Percentiles rank a stretch among this genome's conserved stretches.
phyloP scores from a whole-genome alignment of 2,888 invertebrate genomes.

The Amblyteles armatorius region DNA sequence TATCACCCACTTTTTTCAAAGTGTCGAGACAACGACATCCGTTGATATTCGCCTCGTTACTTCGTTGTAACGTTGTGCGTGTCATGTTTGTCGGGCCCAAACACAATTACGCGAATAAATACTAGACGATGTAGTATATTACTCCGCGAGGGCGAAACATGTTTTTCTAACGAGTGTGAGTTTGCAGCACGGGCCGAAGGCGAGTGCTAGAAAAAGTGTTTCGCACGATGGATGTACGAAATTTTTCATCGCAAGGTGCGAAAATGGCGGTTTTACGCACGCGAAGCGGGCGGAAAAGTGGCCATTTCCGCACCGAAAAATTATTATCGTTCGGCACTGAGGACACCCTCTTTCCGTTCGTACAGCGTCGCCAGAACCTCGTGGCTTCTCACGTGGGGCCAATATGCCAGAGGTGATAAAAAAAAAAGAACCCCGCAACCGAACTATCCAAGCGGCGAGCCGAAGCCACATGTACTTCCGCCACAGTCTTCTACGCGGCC shows the following conservation, averaged over 20 bases:
- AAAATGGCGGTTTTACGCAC: too few relatives aligned
- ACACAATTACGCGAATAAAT: constrained; percentile 28
- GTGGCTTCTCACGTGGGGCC: constrained; percentile 35
- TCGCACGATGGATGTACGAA: too few relatives aligned
- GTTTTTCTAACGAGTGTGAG: too few relatives aligned
- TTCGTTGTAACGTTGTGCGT: neutral
- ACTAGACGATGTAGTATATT: neutral
- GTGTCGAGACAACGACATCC: neutral
- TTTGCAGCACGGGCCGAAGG: too few relatives aligned
- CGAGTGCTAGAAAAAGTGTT: too few relatives aligned
- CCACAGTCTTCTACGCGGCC: constrained; percentile 29
- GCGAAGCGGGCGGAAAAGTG: too few relatives aligned
- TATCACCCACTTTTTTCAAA: neutral
- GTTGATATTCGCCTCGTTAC: neutral
- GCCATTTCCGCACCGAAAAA: neutral
- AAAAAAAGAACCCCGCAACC: constrained; percentile 11
- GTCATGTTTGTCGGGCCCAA: neutral
- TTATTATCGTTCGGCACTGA: constrained; percentile 41
- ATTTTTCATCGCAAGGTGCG: too few relatives aligned
- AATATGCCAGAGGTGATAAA: constrained; percentile 12
- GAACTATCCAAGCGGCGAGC: constrained; percentile 55
- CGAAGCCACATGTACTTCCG: constrained; percentile 54
- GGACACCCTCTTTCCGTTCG: constrained; percentile 34
- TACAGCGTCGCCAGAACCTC: constrained; percentile 40
- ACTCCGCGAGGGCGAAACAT: too few relatives aligned